phyloP scores from a whole-genome alignment of 2,797 vertebrate genomes.

The Hippocampus kuda region DNA sequence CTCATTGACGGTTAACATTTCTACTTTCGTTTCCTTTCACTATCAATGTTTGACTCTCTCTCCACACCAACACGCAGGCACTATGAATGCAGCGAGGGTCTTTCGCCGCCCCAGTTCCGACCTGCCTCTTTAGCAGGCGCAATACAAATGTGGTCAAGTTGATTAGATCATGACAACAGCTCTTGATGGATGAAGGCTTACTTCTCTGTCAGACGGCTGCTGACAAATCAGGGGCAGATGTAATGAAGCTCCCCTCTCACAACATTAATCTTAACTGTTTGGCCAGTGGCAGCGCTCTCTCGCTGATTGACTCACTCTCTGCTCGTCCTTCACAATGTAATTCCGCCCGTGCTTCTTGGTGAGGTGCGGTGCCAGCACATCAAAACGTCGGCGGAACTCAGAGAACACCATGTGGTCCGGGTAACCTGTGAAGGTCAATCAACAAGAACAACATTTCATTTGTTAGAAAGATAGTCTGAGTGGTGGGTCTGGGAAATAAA shows the following conservation, averaged over 20 bases:
- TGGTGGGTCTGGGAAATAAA: background rate
- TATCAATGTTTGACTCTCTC: background rate
- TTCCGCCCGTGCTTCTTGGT: conserved; percentile 94
- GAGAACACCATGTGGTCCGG: conserved; percentile 97
- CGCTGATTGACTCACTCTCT: conserved; percentile 73
- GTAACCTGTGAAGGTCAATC: conserved; percentile 69
- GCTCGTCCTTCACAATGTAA: conserved; percentile 94
- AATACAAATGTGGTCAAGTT: conserved; percentile 51
- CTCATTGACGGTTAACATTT: background rate
- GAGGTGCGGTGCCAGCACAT: conserved; percentile 88
- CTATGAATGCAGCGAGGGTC: conserved; percentile 35
- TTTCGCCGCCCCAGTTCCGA: conserved; percentile 32
- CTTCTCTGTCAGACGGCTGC: conserved; percentile 51
- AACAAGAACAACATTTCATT: background rate
- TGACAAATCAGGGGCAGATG: conserved; percentile 53
- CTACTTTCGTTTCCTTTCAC: background rate
- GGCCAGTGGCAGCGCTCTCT: conserved; percentile 34
- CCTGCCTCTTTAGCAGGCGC: conserved; percentile 35
- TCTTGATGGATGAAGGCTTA: conserved; percentile 59
- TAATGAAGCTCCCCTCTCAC: conserved; percentile 57
- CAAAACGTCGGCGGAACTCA: conserved; percentile 90
- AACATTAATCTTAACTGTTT: conserved; percentile 56
- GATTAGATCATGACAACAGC: conserved; percentile 62
- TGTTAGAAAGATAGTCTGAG: background rate
- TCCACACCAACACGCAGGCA: background rate